Base-by-base conservation (phyloP, 2,888 invertebrate genomes). In the Agrotis puta region DNA sequence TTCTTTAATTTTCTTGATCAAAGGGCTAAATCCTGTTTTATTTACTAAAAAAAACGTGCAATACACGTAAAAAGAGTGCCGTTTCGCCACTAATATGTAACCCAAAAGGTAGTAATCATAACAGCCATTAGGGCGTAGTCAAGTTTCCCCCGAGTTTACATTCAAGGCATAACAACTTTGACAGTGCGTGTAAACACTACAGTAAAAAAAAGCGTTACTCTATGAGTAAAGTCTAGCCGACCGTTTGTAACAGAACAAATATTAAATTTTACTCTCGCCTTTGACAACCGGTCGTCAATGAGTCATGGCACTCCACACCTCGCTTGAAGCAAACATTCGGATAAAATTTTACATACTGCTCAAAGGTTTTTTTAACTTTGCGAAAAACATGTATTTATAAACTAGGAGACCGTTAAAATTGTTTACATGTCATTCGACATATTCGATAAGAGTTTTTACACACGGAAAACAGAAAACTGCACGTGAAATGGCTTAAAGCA, bases 231-330 rank as follows among this genome's bases (percentile, higher is more conserved):
- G 24, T 39, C 3, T 59, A 11, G 63, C 50, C 65, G n/a, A 43
- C n/a, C 24, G 62, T 59, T 72, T 53, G 27, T 57, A 57, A 56
- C 51, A 48, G 43, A 51, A 51, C 50, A 63, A 78, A 76, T 58
- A 70, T 64, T 58, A 48, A 64, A 57, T 24, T 4, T 13, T 47
- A 24, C 27, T 45, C 20, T 47, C 39, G 6, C 22, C 20, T 56
- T 24, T 51, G 45, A 47, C 48, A 24, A 66, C 51, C 45, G 51
- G 59, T 59, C 56, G 11, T 50, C 20, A 33, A 51, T 74, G 80
- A 81, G 13, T 81, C 70, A 64, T 20, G 9, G 14, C 5, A 16
- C 18, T 14, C n/a, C n/a, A n/a, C n/a, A 13, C 20, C 27, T 27
- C 48, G 51, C 62, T 47, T 16, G 56, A 57, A 33, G 6, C 18